Conservation (phyloP, 2,888 invertebrate genomes). For the Nymphalis polychloros region DNA sequence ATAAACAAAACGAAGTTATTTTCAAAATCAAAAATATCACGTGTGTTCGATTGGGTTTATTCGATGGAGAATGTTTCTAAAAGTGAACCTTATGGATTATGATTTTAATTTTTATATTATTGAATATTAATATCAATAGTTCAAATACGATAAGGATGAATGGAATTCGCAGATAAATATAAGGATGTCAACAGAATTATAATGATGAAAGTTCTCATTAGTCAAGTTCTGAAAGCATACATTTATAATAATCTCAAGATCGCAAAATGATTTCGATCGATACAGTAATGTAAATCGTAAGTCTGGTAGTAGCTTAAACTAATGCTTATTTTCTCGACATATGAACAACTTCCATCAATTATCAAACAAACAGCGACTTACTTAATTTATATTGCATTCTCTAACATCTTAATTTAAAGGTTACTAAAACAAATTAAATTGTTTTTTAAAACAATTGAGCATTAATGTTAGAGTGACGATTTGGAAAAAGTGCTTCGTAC, state of each 20-base stretch:
- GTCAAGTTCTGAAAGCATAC: conserved; percentile 1
- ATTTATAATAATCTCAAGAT: not conserved
- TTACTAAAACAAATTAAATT: conserved; percentile 12
- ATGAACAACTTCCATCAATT: not conserved
- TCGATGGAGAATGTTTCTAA: conserved; percentile 17
- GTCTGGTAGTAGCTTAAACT: not conserved
- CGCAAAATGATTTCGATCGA: too few relatives aligned
- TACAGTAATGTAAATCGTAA: not conserved
- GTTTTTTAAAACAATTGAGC: conserved; percentile 47
- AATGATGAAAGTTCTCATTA: not conserved
- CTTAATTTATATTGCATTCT: conserved; percentile 5
- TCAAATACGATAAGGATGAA: conserved; percentile 20
- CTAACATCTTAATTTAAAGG: conserved; percentile 13
- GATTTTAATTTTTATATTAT: conserved; percentile 22
- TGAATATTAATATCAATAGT: conserved; percentile 28
- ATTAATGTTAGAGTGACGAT: conserved; percentile 52
- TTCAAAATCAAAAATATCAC: not conserved
- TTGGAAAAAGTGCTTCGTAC: conserved; percentile 62
- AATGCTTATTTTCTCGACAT: conserved; percentile 1
- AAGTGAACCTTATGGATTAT: conserved; percentile 28
- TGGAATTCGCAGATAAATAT: conserved; percentile 11
- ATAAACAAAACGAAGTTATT: not conserved
- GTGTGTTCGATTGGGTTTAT: not conserved
- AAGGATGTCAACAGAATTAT: conserved; percentile 15
- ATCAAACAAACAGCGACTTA: conserved; percentile 2